A percentile compares a stretch with the other conserved stretches of the same genome.
These are phyloP conservation scores for Aplochiton taeniatus DNA, from an alignment of 2,797 vertebrate genomes.

Conservation along the genomic window DNA sequence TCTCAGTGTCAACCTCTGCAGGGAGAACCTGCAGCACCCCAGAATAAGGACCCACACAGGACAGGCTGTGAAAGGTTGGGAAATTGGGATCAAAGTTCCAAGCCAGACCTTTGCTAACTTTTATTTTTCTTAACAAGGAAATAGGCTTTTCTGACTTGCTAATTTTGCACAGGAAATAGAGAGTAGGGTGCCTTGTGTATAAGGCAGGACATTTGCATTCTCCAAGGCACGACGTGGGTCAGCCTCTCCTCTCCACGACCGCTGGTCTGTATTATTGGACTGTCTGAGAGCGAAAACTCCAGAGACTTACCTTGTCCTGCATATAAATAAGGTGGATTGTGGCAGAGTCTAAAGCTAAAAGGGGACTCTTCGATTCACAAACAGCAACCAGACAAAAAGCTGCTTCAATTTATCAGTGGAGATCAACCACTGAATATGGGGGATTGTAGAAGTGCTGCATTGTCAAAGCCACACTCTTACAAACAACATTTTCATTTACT, in stretches of 20 bases:
- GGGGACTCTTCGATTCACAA: slow-evolving; percentile 29
- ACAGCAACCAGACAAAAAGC: slow-evolving; percentile 11
- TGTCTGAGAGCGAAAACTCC: slow-evolving; percentile 38
- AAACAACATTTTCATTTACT: slow-evolving; percentile 14
- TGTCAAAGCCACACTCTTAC: slow-evolving; percentile 13
- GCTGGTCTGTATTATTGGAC: slow-evolving; percentile 46
- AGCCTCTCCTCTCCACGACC: slow-evolving; percentile 14
- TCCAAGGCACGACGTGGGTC: slow-evolving; percentile 16
- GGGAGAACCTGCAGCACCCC: not conserved
- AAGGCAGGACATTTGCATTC: slow-evolving; percentile 55
- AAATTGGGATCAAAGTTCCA: slow-evolving; percentile 38
- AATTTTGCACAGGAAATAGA: slow-evolving; percentile 10
- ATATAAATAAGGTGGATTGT: slow-evolving; percentile 43
- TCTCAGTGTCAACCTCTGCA: slow-evolving; percentile 1
- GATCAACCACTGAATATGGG: not conserved
- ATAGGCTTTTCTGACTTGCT: slow-evolving; percentile 18
- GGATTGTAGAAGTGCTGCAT: not conserved
- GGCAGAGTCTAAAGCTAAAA: slow-evolving; percentile 27
- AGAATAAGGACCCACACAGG: not conserved
- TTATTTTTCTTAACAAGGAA: slow-evolving; percentile 16
- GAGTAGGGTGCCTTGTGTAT: not conserved
- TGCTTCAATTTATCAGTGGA: not conserved
- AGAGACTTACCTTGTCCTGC: slow-evolving; percentile 42
- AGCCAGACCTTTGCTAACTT: slow-evolving; percentile 32
- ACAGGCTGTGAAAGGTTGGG: slow-evolving; percentile 2